Conservation (phyloP, 2,113 vertebrate species). For the Salvator merianae region DNA sequence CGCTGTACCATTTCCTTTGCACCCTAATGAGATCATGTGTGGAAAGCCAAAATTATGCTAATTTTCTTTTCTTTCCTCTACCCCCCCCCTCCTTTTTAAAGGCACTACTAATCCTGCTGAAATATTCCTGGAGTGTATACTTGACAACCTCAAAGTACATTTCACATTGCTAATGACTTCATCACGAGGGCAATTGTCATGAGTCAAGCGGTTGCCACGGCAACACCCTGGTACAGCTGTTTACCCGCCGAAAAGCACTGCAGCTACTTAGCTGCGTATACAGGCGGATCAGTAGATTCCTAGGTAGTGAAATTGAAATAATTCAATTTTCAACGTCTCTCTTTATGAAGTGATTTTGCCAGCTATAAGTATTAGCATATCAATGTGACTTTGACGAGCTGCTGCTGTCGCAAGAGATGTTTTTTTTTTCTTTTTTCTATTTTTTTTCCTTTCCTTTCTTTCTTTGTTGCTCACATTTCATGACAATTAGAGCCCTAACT, state of each 20-base stretch:
- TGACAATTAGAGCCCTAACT: constrained; percentile 86
- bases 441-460: not conserved
- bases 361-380: constrained; percentile 86
- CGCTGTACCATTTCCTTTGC: constrained; percentile 43
- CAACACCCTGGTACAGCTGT: constrained; percentile 80
- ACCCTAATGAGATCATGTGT: constrained; percentile 71
- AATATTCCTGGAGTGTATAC: constrained; percentile 84
- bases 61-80: constrained; percentile 41
- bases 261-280: constrained; percentile 83
- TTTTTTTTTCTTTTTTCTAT: not conserved
- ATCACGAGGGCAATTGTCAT: constrained; percentile 83
- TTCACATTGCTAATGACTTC: constrained; percentile 84
- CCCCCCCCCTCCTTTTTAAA: constrained; percentile 19
- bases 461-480: constrained; percentile 75
- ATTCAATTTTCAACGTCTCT: constrained; percentile 85
- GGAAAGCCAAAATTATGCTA: constrained; percentile 82
- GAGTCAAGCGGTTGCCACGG: constrained; percentile 84
- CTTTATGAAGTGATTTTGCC: constrained; percentile 84
- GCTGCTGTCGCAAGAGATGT: not conserved
- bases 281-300: constrained; percentile 85
- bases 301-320: constrained; percentile 85
- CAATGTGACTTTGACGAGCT: constrained; percentile 84
- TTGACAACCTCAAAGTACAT: constrained; percentile 85
- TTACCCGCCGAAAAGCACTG: constrained; percentile 80
- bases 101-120: constrained; percentile 77